Base-by-base conservation (phyloP, 2,797 vertebrate genomes). In the Lindbergichthys nudifrons region DNA sequence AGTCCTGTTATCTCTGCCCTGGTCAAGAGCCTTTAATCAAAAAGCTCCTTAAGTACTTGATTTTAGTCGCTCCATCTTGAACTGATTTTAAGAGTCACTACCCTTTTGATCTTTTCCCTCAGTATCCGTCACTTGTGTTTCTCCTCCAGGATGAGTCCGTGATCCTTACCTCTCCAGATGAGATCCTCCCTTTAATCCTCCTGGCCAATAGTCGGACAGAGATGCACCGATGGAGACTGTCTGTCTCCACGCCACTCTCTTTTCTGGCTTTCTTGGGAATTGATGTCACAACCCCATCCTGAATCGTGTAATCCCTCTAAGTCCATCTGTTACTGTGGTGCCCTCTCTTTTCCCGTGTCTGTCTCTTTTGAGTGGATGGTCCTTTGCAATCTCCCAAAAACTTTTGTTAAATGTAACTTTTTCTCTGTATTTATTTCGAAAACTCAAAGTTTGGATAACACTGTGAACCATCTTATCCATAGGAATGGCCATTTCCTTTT, bases 251-350 rank as follows among this genome's bases (percentile, higher is more conserved):
- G 65, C 70, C 81, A 82, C 88, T 81, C 77, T 65, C 61, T 84
- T 94, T 86, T 88, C 92, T 23, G 90, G 94, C 87, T 90, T 93
- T 87, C 90, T 94, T 91, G 80, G 85, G 89, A 95, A 92, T 93
- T 92, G 86, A 88, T 91, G 85, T 88, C 85, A 85, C 87, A 89
- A 87, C 89, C 89, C 84, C 91, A 85, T 83, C 83, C 88, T 86
- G 86, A 91, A 88, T 88, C 86, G 70, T 88, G 79, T 95, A 95
- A 95, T 95, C 94, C 92, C 85, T 88, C 81, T 81, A 83, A 92
- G 83, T 92, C 92, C 92, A 93, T 93, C 93, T 93, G 91, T 85
- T 90, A 77, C 80, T 80, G 71, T 65, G 71, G 83, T 86, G 57
- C 81, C 81, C 83, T 76, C 86, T 80, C 86, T 80, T 76, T 84